Percentiles rank a stretch among this genome's conserved stretches.
phyloP scores from a whole-genome alignment of 23 tunicate genomes.

The Diplosoma virens region DNA sequence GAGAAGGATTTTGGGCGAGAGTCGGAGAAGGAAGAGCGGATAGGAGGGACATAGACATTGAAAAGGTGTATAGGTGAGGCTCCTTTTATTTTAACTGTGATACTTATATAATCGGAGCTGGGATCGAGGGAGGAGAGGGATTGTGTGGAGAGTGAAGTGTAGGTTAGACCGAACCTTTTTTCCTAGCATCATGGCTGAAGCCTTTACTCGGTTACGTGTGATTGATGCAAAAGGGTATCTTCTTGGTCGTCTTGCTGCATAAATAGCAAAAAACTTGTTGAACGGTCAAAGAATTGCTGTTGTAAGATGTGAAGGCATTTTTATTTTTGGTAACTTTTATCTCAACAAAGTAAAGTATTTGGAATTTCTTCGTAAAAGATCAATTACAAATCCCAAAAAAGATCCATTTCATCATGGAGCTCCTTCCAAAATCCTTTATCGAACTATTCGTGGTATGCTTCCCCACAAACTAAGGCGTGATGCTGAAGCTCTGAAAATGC shows the following conservation, averaged over 20 bases:
- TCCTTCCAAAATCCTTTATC: conserved; percentile 85
- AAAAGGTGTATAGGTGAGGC: no score
- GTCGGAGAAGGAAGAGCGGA: no score
- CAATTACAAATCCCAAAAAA: conserved; percentile 78
- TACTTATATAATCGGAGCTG: no score
- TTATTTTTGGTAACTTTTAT: conserved; percentile 97
- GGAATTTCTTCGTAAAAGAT: conserved; percentile 87
- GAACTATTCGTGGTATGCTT: conserved; percentile 91
- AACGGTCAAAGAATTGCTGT: conserved; percentile 90
- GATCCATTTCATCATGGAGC: conserved; percentile 99
- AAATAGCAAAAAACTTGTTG: conserved; percentile 70
- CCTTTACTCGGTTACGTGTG: conserved; percentile 66
- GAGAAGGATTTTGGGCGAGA: no score
- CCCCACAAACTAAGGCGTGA: conserved; percentile 92
- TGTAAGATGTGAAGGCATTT: conserved; percentile 88
- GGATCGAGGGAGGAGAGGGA: no score
- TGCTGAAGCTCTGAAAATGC: conserved; percentile 56
- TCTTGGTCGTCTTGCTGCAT: conserved; percentile 92
- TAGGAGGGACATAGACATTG: no score
- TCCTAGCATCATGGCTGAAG: no score
- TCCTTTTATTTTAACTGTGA: no score
- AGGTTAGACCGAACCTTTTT: no score
- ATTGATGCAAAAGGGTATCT: conserved; percentile 92
- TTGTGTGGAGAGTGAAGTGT: no score
- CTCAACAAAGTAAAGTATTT: conserved; percentile 92